These are phyloP conservation scores for Camponotus pennsylvanicus DNA, from an alignment of 1,140 invertebrate species.

Conservation along the genomic window DNA sequence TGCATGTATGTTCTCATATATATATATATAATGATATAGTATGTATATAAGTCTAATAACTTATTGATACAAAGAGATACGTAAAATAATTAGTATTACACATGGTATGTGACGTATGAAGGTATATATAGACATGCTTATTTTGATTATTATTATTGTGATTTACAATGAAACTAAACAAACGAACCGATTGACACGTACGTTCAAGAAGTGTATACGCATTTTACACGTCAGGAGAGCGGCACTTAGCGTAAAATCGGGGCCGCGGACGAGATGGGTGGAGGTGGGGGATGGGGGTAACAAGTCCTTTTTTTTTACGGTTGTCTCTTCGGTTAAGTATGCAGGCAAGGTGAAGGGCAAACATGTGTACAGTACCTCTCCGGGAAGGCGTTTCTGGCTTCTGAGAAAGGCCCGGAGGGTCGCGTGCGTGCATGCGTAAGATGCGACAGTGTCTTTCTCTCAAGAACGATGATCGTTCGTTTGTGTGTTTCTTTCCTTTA, in stretches of 20 bases:
- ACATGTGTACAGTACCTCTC: constrained; percentile 65
- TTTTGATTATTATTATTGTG: constrained; percentile 48
- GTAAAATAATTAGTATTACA: constrained; percentile 78
- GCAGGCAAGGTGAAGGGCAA: constrained; percentile 68
- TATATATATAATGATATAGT: constrained; percentile 51
- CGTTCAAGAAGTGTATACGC: constrained; percentile 55
- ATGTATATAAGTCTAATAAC: constrained; percentile 74
- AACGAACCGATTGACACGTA: constrained; percentile 58
- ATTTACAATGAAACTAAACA: constrained; percentile 62
- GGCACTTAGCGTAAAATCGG: constrained; percentile 31
- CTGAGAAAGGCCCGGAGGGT: constrained; percentile 74
- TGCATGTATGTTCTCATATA: constrained; percentile 72
- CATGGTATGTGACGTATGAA: constrained; percentile 61
- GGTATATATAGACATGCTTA: constrained; percentile 59
- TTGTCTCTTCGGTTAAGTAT: constrained; percentile 59
- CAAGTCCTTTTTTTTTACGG: constrained; percentile 2
- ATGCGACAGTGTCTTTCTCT: constrained; percentile 49
- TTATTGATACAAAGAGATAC: constrained; percentile 74
- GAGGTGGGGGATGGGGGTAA: neutral
- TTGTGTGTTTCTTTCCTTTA: neutral
- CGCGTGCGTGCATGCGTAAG: constrained; percentile 64
- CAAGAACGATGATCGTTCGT: constrained; percentile 16
- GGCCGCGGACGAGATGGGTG: neutral
- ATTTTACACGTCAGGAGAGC: constrained; percentile 54
- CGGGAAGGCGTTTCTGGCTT: constrained; percentile 79